Evolutionary conservation across 2,888 invertebrate genomes (phyloP), one percentile per base, ranked within the genome.

Genomic region (Pollenia labialis): DNA sequence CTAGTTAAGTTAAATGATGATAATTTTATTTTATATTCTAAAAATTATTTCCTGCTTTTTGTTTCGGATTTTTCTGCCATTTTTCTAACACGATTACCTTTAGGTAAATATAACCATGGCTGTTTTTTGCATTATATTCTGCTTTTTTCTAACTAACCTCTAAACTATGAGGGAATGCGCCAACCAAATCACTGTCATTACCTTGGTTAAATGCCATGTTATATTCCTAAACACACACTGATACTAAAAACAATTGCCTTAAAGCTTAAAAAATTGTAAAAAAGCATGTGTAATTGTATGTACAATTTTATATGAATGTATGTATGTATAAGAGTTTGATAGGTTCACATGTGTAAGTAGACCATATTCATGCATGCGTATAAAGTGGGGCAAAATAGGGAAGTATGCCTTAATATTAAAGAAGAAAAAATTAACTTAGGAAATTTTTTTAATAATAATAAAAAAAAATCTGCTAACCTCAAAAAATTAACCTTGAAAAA

Each of bases 131-230:
- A 64, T 16, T 42, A 14, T n/a, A 4, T 46, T 54, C 9, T 46
- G 16, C 16, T 56, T 32, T 64, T 72, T 44, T 12, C 66, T 75
- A 77, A 69, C 50, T 71, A 71, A 76, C 71, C 72, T 72, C 42
- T 52, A 81, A 48, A 69, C 69, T 72, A 58, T 71, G 58, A 72
- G 46, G 68, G 52, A 80, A 83, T 80, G 46, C 72, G 58, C 46
- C 23, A 68, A 8, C 4, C 32, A 81, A 86, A 86, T 86, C 86
- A 86, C 71, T 86, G 86, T 68, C 86, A 83, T 81, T 81, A 66
- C 80, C 83, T 86, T 83, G 75, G 83, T 72, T 80, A 80, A 86
- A 86, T 86, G 86, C 75, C 83, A 86, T 76, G 86, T 80, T 48
- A 12, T 54, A 71, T 54, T 52, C 69, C 71, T 16, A 56, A 32